phyloP scores from a whole-genome alignment of 2,888 invertebrate species.

The Aspidiotus rigidus region DNA sequence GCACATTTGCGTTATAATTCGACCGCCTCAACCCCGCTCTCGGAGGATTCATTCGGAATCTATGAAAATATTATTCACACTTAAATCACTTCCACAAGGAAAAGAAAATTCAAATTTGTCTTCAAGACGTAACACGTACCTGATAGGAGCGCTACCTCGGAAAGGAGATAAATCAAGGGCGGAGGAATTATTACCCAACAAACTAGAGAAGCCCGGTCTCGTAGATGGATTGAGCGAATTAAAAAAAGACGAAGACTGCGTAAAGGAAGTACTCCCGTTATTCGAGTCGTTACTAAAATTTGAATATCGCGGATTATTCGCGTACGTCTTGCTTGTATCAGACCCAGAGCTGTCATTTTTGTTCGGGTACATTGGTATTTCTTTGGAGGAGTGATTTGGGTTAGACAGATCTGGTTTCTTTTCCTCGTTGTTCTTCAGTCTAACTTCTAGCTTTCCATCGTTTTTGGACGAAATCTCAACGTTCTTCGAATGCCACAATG shows the following conservation, averaged over 20 bases:
- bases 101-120: neutral
- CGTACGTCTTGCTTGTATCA: slow-evolving; percentile 17
- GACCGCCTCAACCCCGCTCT: slow-evolving; percentile 8
- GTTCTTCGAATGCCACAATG: slow-evolving; percentile 27
- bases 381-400: slow-evolving; percentile 24
- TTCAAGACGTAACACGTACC: neutral
- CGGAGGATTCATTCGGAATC: slow-evolving; percentile 18
- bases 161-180: slow-evolving; percentile 29
- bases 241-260: slow-evolving; percentile 13
- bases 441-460: slow-evolving; percentile 23
- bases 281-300: slow-evolving; percentile 8
- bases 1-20: slow-evolving; percentile 8
- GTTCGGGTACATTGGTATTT: slow-evolving; percentile 24
- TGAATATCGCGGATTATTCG: slow-evolving; percentile 23
- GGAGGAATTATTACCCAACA: slow-evolving; percentile 23
- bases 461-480: slow-evolving; percentile 20
- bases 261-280: slow-evolving; percentile 11
- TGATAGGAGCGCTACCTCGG: slow-evolving; percentile 28
- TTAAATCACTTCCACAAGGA: neutral
- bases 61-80: neutral
- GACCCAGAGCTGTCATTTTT: slow-evolving; percentile 13
- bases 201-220: slow-evolving; percentile 26
- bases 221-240: slow-evolving; percentile 24
- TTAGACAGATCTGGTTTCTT: slow-evolving; percentile 26
- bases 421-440: slow-evolving; percentile 6